Evolutionary conservation across 2,888 invertebrate genomes (phyloP).

Genomic region (Nemurella pictetii): DNA sequence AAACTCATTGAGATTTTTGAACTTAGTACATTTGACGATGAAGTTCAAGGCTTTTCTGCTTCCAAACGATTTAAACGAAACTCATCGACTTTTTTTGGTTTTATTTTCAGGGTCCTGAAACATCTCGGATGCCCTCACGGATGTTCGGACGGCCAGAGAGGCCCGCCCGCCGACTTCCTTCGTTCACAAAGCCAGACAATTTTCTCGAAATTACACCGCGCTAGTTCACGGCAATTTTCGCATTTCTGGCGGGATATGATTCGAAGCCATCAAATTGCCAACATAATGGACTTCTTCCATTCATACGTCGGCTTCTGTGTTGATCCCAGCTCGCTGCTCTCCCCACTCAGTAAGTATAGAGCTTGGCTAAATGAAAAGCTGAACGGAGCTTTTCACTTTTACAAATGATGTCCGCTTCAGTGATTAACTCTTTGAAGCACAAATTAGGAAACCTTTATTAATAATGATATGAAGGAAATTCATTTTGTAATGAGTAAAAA

Average conservation of each 20-base stretch:
- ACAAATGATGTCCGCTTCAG: too few relatives aligned
- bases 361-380: too few relatives aligned
- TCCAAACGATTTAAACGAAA: too few relatives aligned
- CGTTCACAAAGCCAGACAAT: slow-evolving; percentile 84
- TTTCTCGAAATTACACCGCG: slow-evolving; percentile 73
- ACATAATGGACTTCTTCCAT: slow-evolving; percentile 92
- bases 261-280: slow-evolving; percentile 73
- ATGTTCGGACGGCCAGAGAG: slow-evolving; percentile 82
- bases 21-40: too few relatives aligned
- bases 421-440: too few relatives aligned
- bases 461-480: too few relatives aligned
- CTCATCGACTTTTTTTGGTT: too few relatives aligned
- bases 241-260: slow-evolving; percentile 74
- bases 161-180: slow-evolving; percentile 88
- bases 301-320: slow-evolving; percentile 94
- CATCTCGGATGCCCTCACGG: slow-evolving; percentile 95
- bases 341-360: slow-evolving; percentile 78
- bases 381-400: too few relatives aligned
- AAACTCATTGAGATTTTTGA: too few relatives aligned
- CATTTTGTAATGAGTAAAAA: too few relatives aligned
- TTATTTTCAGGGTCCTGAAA: slow-evolving; percentile 78
- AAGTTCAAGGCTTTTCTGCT: too few relatives aligned
- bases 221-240: slow-evolving; percentile 66
- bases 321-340: slow-evolving; percentile 82
- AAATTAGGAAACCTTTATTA: too few relatives aligned